Evolutionary conservation across 2,888 invertebrate species (phyloP).

Genomic region (Belgica antarctica): DNA sequence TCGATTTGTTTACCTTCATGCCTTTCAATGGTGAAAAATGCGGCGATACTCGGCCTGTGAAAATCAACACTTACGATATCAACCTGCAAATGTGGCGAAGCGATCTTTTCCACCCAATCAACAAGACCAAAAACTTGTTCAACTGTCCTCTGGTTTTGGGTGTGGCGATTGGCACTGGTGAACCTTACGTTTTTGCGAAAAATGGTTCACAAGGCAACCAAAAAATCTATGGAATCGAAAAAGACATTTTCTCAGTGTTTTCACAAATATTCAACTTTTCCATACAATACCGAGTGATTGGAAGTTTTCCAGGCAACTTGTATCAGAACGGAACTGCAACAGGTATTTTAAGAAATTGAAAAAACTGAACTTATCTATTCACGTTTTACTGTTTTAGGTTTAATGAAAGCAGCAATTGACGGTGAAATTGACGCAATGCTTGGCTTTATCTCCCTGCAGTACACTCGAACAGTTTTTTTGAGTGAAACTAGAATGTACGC

Average conservation of each 20-base stretch:
- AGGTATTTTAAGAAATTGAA: constrained; percentile 2
- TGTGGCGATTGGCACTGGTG: background rate
- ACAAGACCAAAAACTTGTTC: background rate
- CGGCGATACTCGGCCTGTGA: constrained; percentile 2
- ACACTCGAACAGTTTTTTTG: constrained; percentile 5
- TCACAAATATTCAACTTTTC: background rate
- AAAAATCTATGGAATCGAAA: constrained; percentile 10
- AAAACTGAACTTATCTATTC: no score
- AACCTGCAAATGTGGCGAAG: background rate
- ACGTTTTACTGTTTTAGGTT: background rate
- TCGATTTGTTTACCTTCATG: background rate
- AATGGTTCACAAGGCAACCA: background rate
- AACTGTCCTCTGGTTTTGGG: constrained; percentile 14
- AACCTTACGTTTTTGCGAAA: constrained; percentile 10
- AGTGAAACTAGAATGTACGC: background rate
- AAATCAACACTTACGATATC: background rate
- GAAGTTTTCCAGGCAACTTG: background rate
- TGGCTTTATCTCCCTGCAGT: constrained; percentile 17
- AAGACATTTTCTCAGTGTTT: background rate
- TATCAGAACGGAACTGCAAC: constrained; percentile 29
- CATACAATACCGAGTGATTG: background rate
- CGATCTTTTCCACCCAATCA: background rate
- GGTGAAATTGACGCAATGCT: constrained; percentile 4
- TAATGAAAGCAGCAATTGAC: background rate
- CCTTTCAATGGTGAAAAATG: background rate